A percentile compares a stretch with the other conserved stretches of the same genome.
These are phyloP conservation scores for Actinemys pallida DNA, from an alignment of 2,113 vertebrate species.

Conservation along the genomic window DNA sequence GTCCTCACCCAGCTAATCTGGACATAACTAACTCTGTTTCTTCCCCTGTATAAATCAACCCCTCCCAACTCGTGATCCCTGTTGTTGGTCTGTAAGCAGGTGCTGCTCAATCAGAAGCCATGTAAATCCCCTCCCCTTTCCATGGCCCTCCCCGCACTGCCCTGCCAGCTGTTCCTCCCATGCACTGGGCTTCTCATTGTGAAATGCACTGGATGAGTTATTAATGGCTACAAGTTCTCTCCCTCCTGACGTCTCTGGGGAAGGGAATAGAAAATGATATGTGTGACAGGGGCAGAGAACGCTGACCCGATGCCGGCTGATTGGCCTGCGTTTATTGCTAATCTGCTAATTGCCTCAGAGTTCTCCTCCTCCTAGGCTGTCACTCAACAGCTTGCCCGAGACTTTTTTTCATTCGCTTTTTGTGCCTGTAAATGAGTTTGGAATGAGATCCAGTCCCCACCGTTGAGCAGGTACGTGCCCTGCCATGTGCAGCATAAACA, in stretches of 20 bases:
- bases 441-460: conserved; percentile 32
- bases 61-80: neutral
- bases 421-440: conserved; percentile 3
- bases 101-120: neutral
- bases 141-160: neutral
- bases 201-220: neutral
- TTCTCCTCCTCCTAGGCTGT: neutral
- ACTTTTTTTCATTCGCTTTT: neutral
- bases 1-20: neutral
- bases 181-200: neutral
- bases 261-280: neutral
- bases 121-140: neutral
- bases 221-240: neutral
- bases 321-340: neutral
- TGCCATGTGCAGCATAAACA: neutral
- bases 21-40: neutral
- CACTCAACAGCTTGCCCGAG: conserved; percentile 17
- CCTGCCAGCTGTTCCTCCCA: neutral
- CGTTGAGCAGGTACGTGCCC: neutral
- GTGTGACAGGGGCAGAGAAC: neutral
- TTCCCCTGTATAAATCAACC: neutral
- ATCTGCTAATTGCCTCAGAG: neutral
- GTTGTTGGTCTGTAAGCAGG: neutral
- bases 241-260: neutral
- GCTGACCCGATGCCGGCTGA: neutral